Conservation (phyloP, 2,113 vertebrate species). For the Aphelocoma coerulescens region DNA sequence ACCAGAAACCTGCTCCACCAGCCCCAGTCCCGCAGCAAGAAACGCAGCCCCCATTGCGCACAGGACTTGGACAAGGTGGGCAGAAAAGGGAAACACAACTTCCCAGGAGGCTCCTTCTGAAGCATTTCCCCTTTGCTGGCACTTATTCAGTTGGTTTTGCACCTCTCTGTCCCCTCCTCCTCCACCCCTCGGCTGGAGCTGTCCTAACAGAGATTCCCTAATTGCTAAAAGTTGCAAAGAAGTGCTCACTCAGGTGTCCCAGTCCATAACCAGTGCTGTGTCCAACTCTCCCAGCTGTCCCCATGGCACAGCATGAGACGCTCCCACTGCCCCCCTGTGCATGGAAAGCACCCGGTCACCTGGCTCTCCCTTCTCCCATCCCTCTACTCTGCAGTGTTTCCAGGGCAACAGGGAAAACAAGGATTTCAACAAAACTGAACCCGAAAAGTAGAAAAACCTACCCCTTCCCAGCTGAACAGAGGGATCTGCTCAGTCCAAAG, state of each 20-base stretch:
- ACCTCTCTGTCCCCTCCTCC: not conserved
- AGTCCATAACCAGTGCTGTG: not conserved
- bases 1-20: not conserved
- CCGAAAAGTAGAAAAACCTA: not conserved
- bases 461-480: not conserved
- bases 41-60: accelerated
- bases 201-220: not conserved
- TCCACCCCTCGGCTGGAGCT: not conserved
- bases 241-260: not conserved
- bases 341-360: not conserved
- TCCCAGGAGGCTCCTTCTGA: not conserved
- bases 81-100: not conserved
- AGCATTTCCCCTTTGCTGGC: not conserved
- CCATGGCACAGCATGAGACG: not conserved
- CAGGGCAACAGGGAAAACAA: constrained; percentile 28
- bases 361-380: constrained; percentile 11
- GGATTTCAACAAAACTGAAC: not conserved
- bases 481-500: not conserved
- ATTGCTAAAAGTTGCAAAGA: not conserved
- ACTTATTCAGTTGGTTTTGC: not conserved
- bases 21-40: not conserved
- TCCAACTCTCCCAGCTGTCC: not conserved
- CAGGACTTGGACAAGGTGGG: accelerated
- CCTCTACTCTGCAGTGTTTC: constrained; percentile 18
- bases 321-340: not conserved